These are phyloP conservation scores for Chymomyza procnemis DNA, from an alignment of 2,888 invertebrate genomes.

Conservation along the genomic window DNA sequence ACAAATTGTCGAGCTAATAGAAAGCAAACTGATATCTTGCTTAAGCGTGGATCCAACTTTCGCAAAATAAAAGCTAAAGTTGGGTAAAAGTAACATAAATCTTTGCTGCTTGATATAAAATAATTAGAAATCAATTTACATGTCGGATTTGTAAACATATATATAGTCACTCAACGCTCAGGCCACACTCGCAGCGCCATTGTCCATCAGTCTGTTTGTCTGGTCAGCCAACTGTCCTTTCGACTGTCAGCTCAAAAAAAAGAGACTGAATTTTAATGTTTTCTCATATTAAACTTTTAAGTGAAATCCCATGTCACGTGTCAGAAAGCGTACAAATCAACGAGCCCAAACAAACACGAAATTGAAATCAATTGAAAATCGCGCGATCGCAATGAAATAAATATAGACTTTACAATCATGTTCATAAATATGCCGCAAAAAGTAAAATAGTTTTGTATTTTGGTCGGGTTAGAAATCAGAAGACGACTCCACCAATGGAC, in stretches of 20 bases:
- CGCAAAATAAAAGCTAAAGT: constrained; percentile 16
- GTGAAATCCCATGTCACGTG: constrained; percentile 78
- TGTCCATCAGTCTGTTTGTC: constrained; percentile 24
- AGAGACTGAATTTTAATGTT: constrained; percentile 47
- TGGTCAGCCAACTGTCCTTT: constrained; percentile 39
- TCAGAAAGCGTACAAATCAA: constrained; percentile 50
- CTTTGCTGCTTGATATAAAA: constrained; percentile 19
- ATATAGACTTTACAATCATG: constrained; percentile 32
- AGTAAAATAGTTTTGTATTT: constrained; percentile 25
- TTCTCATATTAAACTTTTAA: constrained; percentile 72
- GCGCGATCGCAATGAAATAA: constrained; percentile 52
- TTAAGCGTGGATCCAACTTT: constrained; percentile 28
- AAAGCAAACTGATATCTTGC: background rate
- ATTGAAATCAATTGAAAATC: constrained; percentile 65
- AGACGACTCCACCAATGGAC: constrained; percentile 35
- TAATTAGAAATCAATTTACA: constrained; percentile 68
- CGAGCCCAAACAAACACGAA: constrained; percentile 28
- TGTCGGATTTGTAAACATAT: constrained; percentile 51
- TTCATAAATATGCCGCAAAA: constrained; percentile 48
- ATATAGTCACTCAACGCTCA: background rate
- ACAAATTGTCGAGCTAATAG: background rate
- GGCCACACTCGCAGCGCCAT: constrained; percentile 10
- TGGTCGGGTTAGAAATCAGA: constrained; percentile 64
- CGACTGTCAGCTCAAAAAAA: constrained; percentile 49
- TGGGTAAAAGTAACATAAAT: background rate